Conservation (phyloP, 1,140 invertebrate genomes). For the Pissodes strobi region DNA sequence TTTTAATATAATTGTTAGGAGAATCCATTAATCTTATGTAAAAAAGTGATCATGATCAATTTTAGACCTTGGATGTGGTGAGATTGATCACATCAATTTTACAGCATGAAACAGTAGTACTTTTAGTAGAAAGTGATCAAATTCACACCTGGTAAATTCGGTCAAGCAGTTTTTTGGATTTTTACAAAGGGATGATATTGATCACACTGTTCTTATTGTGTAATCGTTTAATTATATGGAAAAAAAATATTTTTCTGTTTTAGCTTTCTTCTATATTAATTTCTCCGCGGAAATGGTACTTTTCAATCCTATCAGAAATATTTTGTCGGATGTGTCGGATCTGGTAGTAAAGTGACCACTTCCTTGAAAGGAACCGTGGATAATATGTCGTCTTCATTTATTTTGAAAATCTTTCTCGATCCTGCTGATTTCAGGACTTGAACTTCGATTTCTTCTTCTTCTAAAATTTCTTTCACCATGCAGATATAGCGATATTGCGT, state of each 20-base stretch:
- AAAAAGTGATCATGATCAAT: background rate
- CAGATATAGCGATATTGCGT: constrained; percentile 26
- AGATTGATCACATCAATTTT: constrained; percentile 4
- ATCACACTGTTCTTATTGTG: too few relatives aligned
- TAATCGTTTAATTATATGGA: background rate
- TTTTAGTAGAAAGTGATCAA: background rate
- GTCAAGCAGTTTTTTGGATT: too few relatives aligned
- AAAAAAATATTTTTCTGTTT: background rate
- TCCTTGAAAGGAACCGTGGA: constrained; percentile 16
- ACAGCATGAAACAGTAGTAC: background rate
- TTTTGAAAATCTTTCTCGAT: constrained; percentile 12
- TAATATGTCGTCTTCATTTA: background rate
- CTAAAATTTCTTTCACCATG: constrained; percentile 20
- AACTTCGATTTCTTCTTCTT: constrained; percentile 20
- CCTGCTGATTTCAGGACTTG: constrained; percentile 19
- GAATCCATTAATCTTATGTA: too few relatives aligned
- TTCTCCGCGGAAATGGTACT: background rate
- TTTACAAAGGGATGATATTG: too few relatives aligned
- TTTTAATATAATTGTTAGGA: constrained; percentile 2
- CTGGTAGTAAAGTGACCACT: too few relatives aligned
- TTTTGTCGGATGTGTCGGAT: too few relatives aligned
- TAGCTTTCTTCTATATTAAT: background rate
- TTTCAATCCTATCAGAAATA: constrained; percentile 11
- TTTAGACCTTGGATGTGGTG: background rate
- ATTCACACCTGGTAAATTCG: too few relatives aligned